Evolutionary conservation across 2,113 vertebrate genomes (phyloP).

Genomic region (Erythrocercus mccallii): DNA sequence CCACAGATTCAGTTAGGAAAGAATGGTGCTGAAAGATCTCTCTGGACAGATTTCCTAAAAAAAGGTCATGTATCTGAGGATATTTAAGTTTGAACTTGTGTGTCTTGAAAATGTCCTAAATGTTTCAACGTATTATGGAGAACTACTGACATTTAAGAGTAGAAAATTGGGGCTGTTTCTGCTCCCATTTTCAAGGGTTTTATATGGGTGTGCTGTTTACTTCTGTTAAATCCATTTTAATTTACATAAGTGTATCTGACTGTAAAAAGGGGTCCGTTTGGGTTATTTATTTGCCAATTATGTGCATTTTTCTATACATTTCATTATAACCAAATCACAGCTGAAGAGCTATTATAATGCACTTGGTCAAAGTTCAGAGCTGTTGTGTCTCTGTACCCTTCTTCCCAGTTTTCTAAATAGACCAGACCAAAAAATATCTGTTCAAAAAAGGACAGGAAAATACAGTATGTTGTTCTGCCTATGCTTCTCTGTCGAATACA

Average conservation of each 20-base stretch:
- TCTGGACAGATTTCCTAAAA: neutral
- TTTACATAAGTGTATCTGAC: neutral
- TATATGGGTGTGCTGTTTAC: neutral
- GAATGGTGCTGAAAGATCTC: neutral
- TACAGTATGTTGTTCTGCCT: neutral
- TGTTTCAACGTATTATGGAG: neutral
- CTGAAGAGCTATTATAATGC: neutral
- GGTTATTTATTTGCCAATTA: neutral
- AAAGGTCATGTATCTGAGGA: fast-evolving
- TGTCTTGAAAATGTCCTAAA: neutral
- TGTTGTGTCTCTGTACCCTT: neutral
- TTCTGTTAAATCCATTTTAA: neutral
- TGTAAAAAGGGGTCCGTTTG: neutral
- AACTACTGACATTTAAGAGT: neutral
- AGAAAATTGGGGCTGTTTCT: neutral
- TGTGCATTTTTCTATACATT: neutral
- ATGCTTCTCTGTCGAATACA: neutral
- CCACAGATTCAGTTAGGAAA: neutral
- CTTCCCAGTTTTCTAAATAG: neutral
- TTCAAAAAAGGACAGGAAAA: neutral
- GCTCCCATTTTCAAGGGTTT: neutral
- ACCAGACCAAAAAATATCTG: neutral
- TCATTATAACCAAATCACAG: neutral
- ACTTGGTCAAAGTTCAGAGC: neutral
- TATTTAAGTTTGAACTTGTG: neutral